Conservation (phyloP, 2,113 vertebrate species). For the Smithornis capensis region DNA sequence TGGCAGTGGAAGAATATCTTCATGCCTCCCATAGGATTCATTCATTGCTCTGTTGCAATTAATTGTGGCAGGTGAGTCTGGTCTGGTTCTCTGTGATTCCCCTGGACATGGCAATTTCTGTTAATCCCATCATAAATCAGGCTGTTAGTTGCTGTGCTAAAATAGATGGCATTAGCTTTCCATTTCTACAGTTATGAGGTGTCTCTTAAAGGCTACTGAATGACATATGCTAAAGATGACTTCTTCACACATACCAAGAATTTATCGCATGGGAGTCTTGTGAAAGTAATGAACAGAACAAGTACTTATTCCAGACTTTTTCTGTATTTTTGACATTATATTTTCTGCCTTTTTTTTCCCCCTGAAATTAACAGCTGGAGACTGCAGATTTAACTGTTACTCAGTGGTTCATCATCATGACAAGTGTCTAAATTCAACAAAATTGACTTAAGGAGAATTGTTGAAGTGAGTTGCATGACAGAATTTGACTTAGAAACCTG, state of each 20-base stretch:
- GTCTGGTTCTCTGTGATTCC: background rate
- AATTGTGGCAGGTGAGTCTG: background rate
- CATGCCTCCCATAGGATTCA: background rate
- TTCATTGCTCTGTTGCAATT: background rate
- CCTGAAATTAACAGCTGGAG: constrained; percentile 12
- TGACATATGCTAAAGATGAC: constrained; percentile 5
- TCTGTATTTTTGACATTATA: constrained; percentile 12
- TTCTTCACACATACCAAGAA: constrained; percentile 26
- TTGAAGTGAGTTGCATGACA: background rate
- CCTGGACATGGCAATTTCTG: background rate
- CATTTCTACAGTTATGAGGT: background rate
- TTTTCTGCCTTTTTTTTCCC: background rate
- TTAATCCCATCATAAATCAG: background rate
- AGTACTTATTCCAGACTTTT: background rate
- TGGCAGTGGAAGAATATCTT: background rate
- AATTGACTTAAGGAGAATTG: background rate
- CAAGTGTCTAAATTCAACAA: constrained; percentile 17
- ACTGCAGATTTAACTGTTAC: constrained; percentile 18
- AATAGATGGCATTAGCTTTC: background rate
- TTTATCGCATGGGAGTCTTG: constrained; percentile 15
- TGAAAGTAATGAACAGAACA: constrained; percentile 33
- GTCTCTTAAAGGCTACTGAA: background rate
- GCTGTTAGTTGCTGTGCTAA: background rate
- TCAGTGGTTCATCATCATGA: constrained; percentile 7
- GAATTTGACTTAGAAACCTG: background rate